A percentile compares a stretch with the other conserved stretches of the same genome.
phyloP scores from a whole-genome alignment of 2,888 invertebrate species.

The Ceramica pisi region DNA sequence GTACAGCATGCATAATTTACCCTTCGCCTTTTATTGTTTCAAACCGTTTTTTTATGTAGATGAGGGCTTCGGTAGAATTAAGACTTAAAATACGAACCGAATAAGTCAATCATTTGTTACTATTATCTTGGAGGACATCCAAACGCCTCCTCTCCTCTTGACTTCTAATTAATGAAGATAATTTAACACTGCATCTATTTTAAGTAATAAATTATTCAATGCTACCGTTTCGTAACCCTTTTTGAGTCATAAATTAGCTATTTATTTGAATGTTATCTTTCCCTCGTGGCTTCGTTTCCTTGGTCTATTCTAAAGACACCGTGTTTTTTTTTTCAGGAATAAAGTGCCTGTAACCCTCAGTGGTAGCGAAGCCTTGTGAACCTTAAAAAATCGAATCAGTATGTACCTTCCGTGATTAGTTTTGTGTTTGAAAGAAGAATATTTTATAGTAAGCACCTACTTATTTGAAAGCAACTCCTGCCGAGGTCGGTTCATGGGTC shows the following conservation, averaged over 20 bases:
- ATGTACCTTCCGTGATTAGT: no score
- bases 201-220: conserved; percentile 9
- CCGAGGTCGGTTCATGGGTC: no score
- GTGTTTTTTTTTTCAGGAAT: no score
- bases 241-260: conserved; percentile 1
- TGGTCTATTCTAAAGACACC: neutral
- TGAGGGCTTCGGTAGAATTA: conserved; percentile 27
- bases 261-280: conserved; percentile 12
- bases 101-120: conserved; percentile 28
- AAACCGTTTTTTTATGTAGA: conserved; percentile 28
- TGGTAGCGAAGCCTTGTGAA: no score
- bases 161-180: conserved; percentile 11
- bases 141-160: conserved; percentile 4
- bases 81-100: conserved; percentile 11
- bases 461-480: no score
- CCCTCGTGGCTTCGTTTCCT: no score
- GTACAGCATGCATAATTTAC: neutral
- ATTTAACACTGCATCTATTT: conserved; percentile 13
- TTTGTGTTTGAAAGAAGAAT: no score
- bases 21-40: conserved; percentile 4
- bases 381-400: no score
- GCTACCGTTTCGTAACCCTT: conserved; percentile 9
- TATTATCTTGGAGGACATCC: conserved; percentile 24
- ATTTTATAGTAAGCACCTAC: no score
- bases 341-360: no score